Conservation (phyloP, 2,797 vertebrate species). For the Danio aesculapii region DNA sequence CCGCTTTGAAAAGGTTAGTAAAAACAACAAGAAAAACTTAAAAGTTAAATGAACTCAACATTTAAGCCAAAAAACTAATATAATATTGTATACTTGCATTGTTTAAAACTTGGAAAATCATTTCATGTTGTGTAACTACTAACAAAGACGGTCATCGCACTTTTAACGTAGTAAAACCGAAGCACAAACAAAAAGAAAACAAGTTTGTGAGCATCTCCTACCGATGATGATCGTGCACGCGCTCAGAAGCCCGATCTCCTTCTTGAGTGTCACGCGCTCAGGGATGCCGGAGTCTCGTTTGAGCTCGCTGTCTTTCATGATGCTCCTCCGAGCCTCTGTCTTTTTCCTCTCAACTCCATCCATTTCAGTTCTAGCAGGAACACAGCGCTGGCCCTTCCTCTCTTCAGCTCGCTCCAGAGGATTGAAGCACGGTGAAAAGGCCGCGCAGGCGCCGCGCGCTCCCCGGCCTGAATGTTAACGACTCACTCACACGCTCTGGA, state of each 20-base stretch:
- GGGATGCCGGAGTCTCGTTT: conserved; percentile 60
- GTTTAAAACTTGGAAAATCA: no score
- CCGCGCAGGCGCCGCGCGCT: conserved; percentile 81
- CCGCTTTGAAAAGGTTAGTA: no score
- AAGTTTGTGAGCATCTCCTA: conserved; percentile 70
- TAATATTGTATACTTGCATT: no score
- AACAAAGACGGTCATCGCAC: no score
- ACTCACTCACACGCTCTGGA: background rate
- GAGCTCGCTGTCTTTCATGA: conserved; percentile 58
- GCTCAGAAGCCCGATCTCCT: conserved; percentile 94
- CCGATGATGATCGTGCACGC: conserved; percentile 97
- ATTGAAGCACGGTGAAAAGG: conserved; percentile 75
- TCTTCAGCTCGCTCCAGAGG: conserved; percentile 54
- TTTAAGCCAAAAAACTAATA: no score
- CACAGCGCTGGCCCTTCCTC: conserved; percentile 66
- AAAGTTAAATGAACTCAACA: no score
- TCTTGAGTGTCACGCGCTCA: conserved; percentile 90
- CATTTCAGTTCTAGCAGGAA: conserved; percentile 78
- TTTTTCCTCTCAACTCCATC: conserved; percentile 81
- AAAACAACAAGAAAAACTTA: no score
- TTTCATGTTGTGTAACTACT: no score
- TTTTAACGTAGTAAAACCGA: no score
- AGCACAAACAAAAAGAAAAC: background rate
- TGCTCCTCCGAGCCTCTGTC: conserved; percentile 57
- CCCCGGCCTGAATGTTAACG: conserved; percentile 81